A percentile compares a stretch with the other conserved stretches of the same genome.
These are phyloP conservation scores for human DNA, from an alignment of 2,113 vertebrate genomes.

Conservation along the genomic window DNA sequence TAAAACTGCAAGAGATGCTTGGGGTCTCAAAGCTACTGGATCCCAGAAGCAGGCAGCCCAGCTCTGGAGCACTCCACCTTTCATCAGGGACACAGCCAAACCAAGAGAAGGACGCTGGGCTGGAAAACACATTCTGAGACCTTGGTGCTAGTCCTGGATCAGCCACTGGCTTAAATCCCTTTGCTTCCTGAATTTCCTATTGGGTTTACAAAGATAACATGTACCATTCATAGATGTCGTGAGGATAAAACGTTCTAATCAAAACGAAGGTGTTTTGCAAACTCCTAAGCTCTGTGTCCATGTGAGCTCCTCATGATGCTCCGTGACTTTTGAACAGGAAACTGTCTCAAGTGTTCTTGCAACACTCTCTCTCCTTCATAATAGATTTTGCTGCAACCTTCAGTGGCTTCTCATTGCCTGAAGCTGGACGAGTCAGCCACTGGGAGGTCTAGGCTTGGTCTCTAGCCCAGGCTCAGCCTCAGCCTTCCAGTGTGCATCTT, in stretches of 20 bases:
- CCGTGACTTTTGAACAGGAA: too few relatives aligned
- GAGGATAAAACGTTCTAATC: background rate
- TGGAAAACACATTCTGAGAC: background rate
- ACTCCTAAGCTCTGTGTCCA: background rate
- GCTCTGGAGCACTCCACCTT: background rate
- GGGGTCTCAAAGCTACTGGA: background rate
- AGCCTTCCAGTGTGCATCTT: background rate
- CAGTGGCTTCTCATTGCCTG: fast-evolving
- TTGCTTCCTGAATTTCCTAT: background rate
- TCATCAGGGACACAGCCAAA: background rate
- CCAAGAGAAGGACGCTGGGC: background rate
- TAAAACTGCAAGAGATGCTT: background rate
- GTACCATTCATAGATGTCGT: fast-evolving
- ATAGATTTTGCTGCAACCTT: fast-evolving
- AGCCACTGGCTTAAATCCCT: background rate
- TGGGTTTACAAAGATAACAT: background rate
- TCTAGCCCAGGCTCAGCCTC: background rate
- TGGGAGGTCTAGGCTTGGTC: background rate
- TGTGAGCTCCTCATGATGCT: background rate
- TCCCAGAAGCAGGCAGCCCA: background rate
- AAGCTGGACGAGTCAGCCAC: too few relatives aligned
- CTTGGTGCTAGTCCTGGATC: background rate
- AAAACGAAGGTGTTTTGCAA: too few relatives aligned
- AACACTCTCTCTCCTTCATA: background rate
- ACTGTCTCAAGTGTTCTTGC: background rate